Evolutionary conservation across 1,140 invertebrate species (phyloP).

Genomic region (honey bee (Apis mellifera)): DNA sequence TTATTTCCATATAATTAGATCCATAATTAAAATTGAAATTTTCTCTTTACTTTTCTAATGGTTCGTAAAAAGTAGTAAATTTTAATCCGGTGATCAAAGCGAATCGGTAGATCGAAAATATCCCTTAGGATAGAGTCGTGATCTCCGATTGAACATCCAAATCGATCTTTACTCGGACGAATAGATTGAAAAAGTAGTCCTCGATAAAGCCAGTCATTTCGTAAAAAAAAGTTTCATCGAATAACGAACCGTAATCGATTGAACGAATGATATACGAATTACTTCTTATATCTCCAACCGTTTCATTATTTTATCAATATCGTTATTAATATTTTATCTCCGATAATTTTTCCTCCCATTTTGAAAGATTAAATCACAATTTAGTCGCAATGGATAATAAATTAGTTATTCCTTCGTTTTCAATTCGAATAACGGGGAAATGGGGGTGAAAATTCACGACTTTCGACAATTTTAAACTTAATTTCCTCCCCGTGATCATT

Average conservation of each 20-base stretch:
- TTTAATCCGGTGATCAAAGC: not conserved
- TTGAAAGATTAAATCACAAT: too few relatives aligned
- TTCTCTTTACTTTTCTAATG: not conserved
- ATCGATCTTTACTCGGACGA: slow-evolving; percentile 6
- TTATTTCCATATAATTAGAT: too few relatives aligned
- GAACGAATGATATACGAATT: not conserved
- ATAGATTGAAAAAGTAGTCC: slow-evolving; percentile 14
- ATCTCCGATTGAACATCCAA: not conserved
- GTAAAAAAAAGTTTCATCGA: not conserved
- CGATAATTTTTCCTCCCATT: too few relatives aligned
- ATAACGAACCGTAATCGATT: not conserved
- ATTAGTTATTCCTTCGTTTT: too few relatives aligned
- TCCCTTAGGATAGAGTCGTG: not conserved
- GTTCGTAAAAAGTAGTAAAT: too few relatives aligned
- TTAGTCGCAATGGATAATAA: too few relatives aligned
- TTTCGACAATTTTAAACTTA: not conserved
- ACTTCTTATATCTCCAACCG: rapidly evolving
- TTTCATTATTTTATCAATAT: not conserved
- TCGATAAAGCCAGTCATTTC: not conserved
- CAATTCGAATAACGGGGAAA: too few relatives aligned
- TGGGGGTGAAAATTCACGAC: not conserved
- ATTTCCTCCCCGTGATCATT: slow-evolving; percentile 9
- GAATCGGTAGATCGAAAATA: not conserved
- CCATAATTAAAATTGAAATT: too few relatives aligned
- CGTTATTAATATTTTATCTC: not conserved